phyloP scores from a whole-genome alignment of 2,797 vertebrate species.

The Apodemus agrarius region DNA sequence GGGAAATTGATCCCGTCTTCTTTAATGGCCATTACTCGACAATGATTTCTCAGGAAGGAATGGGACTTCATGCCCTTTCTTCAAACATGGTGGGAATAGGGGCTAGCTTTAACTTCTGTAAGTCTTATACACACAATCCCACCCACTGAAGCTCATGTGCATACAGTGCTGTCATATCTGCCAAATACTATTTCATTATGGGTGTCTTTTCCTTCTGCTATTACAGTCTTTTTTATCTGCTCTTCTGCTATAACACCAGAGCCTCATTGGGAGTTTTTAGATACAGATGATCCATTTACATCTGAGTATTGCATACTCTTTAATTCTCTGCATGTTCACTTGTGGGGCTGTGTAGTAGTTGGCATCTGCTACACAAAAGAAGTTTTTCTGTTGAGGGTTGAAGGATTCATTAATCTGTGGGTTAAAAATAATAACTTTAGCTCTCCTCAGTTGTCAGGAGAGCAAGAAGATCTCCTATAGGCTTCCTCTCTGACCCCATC shows the following conservation, averaged over 20 bases:
- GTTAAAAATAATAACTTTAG: not conserved
- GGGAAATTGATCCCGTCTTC: not conserved
- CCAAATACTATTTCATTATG: not conserved
- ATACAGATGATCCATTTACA: not conserved
- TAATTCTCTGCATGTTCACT: not conserved
- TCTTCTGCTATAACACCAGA: not conserved
- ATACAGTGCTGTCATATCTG: not conserved
- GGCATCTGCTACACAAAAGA: not conserved
- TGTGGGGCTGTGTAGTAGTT: not conserved
- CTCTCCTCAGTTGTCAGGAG: not conserved
- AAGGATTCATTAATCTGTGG: not conserved
- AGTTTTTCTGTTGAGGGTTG: not conserved
- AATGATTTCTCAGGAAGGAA: no score
- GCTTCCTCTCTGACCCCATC: not conserved
- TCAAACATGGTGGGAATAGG: no score
- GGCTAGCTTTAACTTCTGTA: not conserved
- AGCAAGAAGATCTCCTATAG: not conserved
- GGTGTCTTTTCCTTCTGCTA: no score
- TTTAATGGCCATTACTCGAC: not conserved
- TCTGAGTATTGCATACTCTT: not conserved
- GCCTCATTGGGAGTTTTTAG: no score
- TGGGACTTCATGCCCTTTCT: no score
- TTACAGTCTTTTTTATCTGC: not conserved
- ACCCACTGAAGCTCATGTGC: not conserved
- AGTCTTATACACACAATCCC: no score